These are phyloP conservation scores for Drosophila mojavensis DNA, from an alignment of 1,140 invertebrate genomes.

Conservation along the genomic window DNA sequence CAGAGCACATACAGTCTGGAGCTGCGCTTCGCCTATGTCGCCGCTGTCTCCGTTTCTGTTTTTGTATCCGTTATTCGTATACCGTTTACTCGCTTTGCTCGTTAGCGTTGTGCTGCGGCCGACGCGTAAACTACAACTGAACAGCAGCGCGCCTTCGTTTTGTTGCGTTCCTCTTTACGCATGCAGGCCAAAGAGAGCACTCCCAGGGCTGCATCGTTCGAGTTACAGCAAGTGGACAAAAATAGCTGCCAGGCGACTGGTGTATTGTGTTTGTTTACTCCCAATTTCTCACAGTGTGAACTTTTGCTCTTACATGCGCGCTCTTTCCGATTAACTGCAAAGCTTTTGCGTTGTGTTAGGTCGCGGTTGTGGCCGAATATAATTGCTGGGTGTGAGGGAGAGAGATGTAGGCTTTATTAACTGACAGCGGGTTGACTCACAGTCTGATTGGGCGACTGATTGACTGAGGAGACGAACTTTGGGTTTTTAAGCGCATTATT, in stretches of 20 bases:
- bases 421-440: conserved; percentile 20
- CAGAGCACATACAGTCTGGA: conserved; percentile 14
- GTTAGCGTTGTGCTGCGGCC: conserved; percentile 69
- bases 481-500: conserved; percentile 60
- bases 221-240: background rate
- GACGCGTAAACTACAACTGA: conserved; percentile 81
- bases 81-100: conserved; percentile 31
- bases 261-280: background rate
- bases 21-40: conserved; percentile 17
- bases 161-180: conserved; percentile 16
- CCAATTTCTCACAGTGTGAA: conserved; percentile 23
- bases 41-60: conserved; percentile 1
- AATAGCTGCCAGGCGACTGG: background rate
- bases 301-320: conserved; percentile 27
- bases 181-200: background rate
- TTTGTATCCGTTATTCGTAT: conserved; percentile 8
- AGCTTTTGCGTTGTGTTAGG: conserved; percentile 74
- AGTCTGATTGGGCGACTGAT: conserved; percentile 43
- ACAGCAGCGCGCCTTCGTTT: conserved; percentile 20
- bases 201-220: conserved; percentile 11
- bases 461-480: conserved; percentile 43
- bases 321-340: conserved; percentile 12
- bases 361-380: conserved; percentile 49
- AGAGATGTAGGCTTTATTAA: conserved; percentile 23
- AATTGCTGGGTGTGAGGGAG: conserved; percentile 6